Evolutionary conservation across 2,888 invertebrate species (phyloP).

Genomic region (Drosophila demipolita): DNA sequence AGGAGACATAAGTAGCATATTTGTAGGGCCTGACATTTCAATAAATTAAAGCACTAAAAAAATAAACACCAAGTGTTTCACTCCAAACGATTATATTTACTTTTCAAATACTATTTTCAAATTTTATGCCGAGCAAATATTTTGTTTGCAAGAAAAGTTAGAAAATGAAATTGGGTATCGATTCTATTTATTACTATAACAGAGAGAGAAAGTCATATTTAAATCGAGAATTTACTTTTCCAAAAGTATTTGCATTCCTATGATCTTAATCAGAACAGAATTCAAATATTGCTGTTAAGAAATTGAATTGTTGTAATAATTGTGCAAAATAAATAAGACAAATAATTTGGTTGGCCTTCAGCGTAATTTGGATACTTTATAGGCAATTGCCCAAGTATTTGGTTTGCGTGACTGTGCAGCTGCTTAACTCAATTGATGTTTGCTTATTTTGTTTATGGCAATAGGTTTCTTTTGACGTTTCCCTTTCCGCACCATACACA

Average conservation of each 20-base stretch:
- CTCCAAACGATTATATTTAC: background rate
- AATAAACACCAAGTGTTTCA: background rate
- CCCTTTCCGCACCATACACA: conserved; percentile 25
- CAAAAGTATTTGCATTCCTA: background rate
- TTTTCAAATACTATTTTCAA: background rate
- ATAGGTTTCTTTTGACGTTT: conserved; percentile 35
- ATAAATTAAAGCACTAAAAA: conserved; percentile 28
- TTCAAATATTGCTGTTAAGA: background rate
- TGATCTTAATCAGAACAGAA: background rate
- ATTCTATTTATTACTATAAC: background rate
- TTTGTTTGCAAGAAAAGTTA: background rate
- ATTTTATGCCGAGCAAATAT: background rate
- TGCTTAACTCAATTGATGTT: conserved; percentile 60
- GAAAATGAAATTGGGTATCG: background rate
- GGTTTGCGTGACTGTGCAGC: conserved; percentile 41
- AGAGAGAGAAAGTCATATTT: background rate
- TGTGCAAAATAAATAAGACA: background rate
- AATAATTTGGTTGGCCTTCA: background rate
- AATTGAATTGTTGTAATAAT: conserved; percentile 1
- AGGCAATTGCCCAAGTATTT: background rate
- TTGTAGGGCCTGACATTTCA: conserved; percentile 1
- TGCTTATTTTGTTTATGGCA: conserved; percentile 43
- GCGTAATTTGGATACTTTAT: background rate
- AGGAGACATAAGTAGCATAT: background rate
- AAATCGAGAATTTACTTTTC: background rate